A percentile compares a stretch with the other conserved stretches of the same genome.
These are phyloP conservation scores for Penaeus monodon DNA, from an alignment of 2,888 invertebrate genomes.

Conservation along the genomic window DNA sequence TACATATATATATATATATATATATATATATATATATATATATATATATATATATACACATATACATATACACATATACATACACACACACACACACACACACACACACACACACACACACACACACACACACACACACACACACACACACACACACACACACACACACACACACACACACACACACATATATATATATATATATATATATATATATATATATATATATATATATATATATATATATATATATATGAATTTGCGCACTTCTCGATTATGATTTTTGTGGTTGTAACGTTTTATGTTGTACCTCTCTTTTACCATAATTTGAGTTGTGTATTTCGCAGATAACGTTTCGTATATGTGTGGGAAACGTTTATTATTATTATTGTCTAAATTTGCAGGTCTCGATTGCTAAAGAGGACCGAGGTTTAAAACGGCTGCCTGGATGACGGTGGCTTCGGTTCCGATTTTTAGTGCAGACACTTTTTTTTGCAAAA, in stretches of 20 bases:
- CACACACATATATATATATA: slow-evolving; percentile 32
- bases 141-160: slow-evolving; percentile 14
- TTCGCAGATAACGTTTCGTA: too few relatives aligned
- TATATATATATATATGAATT: slow-evolving; percentile 10
- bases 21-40: slow-evolving; percentile 4
- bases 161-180: slow-evolving; percentile 29
- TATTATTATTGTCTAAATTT: too few relatives aligned
- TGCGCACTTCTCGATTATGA: background rate
- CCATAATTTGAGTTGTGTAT: too few relatives aligned
- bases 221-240: slow-evolving; percentile 32
- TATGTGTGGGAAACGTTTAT: too few relatives aligned
- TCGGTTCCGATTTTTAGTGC: too few relatives aligned
- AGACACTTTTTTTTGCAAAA: too few relatives aligned
- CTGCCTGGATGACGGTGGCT: too few relatives aligned
- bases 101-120: slow-evolving; percentile 6
- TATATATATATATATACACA: background rate
- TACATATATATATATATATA: slow-evolving; percentile 6
- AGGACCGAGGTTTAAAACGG: too few relatives aligned
- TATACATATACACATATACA: slow-evolving; percentile 1
- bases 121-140: background rate
- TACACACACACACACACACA: slow-evolving; percentile 3
- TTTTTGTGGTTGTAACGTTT: background rate
- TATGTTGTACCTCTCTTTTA: too few relatives aligned
- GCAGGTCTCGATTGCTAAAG: too few relatives aligned
- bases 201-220: slow-evolving; percentile 37